Evolutionary conservation across 2,797 vertebrate genomes (phyloP), one percentile per base, ranked within the genome.

Genomic region (Channa striata): DNA sequence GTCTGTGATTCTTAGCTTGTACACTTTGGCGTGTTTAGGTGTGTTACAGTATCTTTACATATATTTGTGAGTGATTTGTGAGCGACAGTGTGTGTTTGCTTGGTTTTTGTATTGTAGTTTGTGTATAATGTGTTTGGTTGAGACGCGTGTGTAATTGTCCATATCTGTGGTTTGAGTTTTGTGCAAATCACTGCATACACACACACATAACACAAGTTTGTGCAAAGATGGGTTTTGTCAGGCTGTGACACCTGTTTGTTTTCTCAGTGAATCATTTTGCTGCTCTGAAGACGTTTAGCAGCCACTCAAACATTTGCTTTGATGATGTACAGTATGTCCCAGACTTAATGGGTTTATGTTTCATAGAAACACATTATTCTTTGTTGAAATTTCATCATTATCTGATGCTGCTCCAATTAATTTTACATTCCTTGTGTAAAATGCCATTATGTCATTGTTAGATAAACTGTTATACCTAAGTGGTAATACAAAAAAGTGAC

Each of bases 171-270:
- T 43, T 67, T 53, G 17, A 48, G 2, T 73, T 49, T n/a, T 74
- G 52, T 53, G 46, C 46, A 61, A 19, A 39, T 54, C 56, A 20
- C 5, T 48, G 44, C 19, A 59, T 34, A 20, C 25, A 63, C 33
- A 16, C 17, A n/a, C 17, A 17, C 37, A 40, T 3, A 12, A 63
- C 42, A 21, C 20, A 51, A 33, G 62, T 56, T 12, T 50, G 63
- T 69, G 61, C 66, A 43, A 56, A 44, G 59, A 67, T 25, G 1
- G 6, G 6, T 42, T 46, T 67, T 20, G 8, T 58, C 70, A 66
- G 48, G 11, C 36, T 43, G 43, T 81, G 79, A 80, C 72, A 77
- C 56, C 39, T 87, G 79, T 84, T 84, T 85, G 54, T 81, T 78
- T 90, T 72, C 82, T 80, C 60, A 44, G 61, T 69, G 68, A 82